Base-by-base conservation (phyloP, 2,113 vertebrate genomes). In the Esox niger region DNA sequence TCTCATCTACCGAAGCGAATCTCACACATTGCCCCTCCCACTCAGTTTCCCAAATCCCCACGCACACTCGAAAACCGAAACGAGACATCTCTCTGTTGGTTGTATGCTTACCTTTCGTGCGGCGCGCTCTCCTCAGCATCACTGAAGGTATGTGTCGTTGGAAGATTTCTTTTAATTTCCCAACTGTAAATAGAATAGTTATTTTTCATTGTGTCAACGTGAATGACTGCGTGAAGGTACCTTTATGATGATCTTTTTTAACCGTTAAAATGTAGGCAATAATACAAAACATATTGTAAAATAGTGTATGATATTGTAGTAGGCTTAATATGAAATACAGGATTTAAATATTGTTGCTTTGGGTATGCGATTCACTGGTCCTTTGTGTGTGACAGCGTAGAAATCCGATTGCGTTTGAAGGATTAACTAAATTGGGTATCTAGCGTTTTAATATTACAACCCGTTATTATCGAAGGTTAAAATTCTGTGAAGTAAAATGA, bases 1-100 rank as follows among this genome's bases (percentile, higher is more conserved):
- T 52, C 20, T 49, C 46, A 17, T 49, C 46, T 20, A 49, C 20
- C 3, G 46, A 20, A 11, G 15, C 46, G 46, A 20, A 20, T n/a
- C n/a, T 52, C 47, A 21, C 47, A 52, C 47, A 52, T 52, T 52
- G 47, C 47, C 47, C 47, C 47, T 52, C 47, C 47, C 47, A 52
- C 47, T 52, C 47, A 52, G 11, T 43, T 15, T 6, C 47, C 47
- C 20, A 52, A 17, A 52, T 5, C 47, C 47, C n/a, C 20, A 52
- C 47, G 47, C 47, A 52, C 47, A 52, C 47, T 21, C 47, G 7
- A 52, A 43, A 15, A n/a, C 11, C 47, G 21, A 6, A 15, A n/a
- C n/a, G 47, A 52, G 47, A 52, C 21, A 21, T 21, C n/a, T 52
- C 47, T 21, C n/a, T 52, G 20, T 4, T 15, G 6, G 47, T 21